These are phyloP conservation scores for Lipophrys pholis DNA, from an alignment of 2,113 vertebrate genomes.

Conservation along the genomic window DNA sequence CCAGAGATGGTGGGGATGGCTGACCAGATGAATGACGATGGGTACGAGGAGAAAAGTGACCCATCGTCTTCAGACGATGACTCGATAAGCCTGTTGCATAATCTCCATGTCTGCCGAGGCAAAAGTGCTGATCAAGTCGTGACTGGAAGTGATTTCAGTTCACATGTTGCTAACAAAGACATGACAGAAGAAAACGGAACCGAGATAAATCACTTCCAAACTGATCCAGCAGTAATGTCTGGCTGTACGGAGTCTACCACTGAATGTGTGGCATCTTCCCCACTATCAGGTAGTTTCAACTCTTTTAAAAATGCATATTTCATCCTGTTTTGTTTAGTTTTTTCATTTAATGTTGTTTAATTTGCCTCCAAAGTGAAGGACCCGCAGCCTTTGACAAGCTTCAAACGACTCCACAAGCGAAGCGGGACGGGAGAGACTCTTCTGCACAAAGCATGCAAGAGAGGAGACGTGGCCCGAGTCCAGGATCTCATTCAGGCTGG, in stretches of 20 bases:
- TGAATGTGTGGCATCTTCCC: not conserved
- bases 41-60: slow-evolving; percentile 1
- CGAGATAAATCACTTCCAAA: not conserved
- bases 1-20: slow-evolving; percentile 15
- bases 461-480: slow-evolving; percentile 79
- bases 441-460: slow-evolving; percentile 85
- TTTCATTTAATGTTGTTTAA: not conserved
- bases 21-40: slow-evolving; percentile 7
- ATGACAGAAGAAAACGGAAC: not conserved
- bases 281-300: slow-evolving; percentile 21
- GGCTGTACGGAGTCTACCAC: not conserved
- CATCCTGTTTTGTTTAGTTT: not conserved
- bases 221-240: not conserved
- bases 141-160: not conserved
- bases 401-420: slow-evolving; percentile 66
- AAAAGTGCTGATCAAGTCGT: not conserved
- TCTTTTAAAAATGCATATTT: not conserved
- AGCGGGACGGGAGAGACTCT: slow-evolving; percentile 81
- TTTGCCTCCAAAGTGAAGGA: slow-evolving; percentile 15
- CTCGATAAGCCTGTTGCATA: slow-evolving; percentile 54
- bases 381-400: not conserved
- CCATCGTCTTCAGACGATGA: slow-evolving; percentile 24
- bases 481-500: slow-evolving; percentile 84
- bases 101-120: not conserved
- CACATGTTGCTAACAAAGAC: slow-evolving; percentile 1